A percentile compares a stretch with the other conserved stretches of the same genome.
Conservation (phyloP, 2,113 vertebrate genomes). For the Thunnus maccoyii region DNA sequence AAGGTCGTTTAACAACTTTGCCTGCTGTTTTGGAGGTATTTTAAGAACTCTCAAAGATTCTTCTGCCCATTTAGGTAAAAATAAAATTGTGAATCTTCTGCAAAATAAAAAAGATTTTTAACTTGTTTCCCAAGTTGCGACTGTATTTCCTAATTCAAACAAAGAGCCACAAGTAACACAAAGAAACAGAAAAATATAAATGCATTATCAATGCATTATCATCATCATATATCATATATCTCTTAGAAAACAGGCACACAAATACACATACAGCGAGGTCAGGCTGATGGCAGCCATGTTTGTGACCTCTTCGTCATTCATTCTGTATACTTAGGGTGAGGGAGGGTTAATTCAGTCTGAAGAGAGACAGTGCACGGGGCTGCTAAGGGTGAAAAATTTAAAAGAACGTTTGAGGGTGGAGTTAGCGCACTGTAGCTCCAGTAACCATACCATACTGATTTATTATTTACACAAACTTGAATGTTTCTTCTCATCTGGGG, state of each 20-base stretch:
- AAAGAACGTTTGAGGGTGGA: slow-evolving; percentile 8
- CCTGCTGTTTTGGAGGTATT: background rate
- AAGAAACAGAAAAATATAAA: no score
- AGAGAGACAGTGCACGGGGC: slow-evolving; percentile 1
- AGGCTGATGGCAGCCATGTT: slow-evolving; percentile 4
- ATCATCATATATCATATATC: background rate
- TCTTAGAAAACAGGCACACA: slow-evolving; percentile 7
- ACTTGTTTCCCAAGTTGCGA: background rate
- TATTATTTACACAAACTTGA: slow-evolving; percentile 69
- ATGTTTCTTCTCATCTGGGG: slow-evolving; percentile 44
- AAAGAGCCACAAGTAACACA: no score
- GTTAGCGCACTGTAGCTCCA: slow-evolving; percentile 5
- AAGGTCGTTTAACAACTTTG: background rate
- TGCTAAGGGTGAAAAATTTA: background rate
- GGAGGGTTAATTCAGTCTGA: slow-evolving; percentile 24
- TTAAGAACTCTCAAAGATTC: background rate
- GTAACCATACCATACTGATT: slow-evolving; percentile 38
- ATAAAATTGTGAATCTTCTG: background rate
- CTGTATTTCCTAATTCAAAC: background rate
- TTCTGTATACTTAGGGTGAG: background rate
- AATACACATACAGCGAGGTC: background rate
- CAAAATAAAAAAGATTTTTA: background rate
- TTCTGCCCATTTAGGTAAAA: background rate
- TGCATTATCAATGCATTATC: no score
- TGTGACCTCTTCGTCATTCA: slow-evolving; percentile 29